phyloP scores from a whole-genome alignment of 2,888 invertebrate species.

The Eupithecia inturbata region DNA sequence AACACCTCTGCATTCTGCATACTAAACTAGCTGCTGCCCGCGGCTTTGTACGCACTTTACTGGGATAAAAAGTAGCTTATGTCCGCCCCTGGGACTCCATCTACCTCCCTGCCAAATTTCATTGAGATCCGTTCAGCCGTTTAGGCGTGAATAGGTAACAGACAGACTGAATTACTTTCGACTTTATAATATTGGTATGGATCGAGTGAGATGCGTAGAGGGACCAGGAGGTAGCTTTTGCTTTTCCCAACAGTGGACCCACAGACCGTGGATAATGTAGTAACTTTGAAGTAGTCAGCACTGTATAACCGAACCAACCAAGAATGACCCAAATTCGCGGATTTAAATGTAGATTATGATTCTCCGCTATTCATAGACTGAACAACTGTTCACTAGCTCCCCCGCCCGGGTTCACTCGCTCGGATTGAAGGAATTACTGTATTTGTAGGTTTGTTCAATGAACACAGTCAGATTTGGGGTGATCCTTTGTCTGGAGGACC shows the following conservation, averaged over 20 bases:
- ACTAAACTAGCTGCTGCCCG: too few relatives aligned
- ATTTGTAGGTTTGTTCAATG: background rate
- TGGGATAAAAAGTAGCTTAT: too few relatives aligned
- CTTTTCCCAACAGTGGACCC: background rate
- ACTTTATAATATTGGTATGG: too few relatives aligned
- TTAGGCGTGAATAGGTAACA: too few relatives aligned
- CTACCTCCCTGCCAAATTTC: too few relatives aligned
- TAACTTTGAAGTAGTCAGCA: background rate
- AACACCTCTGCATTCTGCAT: too few relatives aligned
- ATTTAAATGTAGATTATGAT: conserved; percentile 28
- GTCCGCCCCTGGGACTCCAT: too few relatives aligned
- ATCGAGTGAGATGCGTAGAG: background rate
- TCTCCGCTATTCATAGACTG: conserved; percentile 18
- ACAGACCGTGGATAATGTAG: background rate
- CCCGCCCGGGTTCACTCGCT: background rate
- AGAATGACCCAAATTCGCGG: conserved; percentile 11
- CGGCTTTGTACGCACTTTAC: too few relatives aligned
- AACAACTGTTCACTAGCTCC: conserved; percentile 3
- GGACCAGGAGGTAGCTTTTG: background rate
- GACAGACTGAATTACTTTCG: too few relatives aligned
- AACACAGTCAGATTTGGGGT: background rate
- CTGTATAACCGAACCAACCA: background rate
- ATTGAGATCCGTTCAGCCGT: too few relatives aligned
- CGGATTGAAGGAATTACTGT: background rate
- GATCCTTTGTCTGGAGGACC: background rate